A percentile compares a stretch with the other conserved stretches of the same genome.
These are phyloP conservation scores for Rhamphomyia laevipes DNA, from an alignment of 2,888 invertebrate species.

Conservation along the genomic window DNA sequence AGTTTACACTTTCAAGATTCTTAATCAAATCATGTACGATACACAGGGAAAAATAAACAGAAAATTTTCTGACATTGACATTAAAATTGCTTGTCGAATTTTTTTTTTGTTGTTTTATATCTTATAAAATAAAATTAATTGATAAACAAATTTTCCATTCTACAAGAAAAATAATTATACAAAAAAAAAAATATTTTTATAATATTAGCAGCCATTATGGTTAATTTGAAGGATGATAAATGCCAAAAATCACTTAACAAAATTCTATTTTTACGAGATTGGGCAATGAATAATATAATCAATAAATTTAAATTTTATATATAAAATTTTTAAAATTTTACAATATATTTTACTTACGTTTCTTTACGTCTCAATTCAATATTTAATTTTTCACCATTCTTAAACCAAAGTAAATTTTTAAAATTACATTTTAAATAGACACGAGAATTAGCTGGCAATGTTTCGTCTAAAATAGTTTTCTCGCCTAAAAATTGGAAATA, in stretches of 20 bases:
- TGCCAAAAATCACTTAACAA: no score
- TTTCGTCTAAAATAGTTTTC: slow-evolving; percentile 11
- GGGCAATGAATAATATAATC: not conserved
- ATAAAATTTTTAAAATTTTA: no score
- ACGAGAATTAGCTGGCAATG: slow-evolving; percentile 16
- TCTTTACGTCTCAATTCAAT: slow-evolving; percentile 13
- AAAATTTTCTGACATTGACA: no score
- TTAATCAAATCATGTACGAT: no score
- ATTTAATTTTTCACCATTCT: slow-evolving; percentile 15
- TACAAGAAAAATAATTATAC: no score
- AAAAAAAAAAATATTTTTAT: not conserved
- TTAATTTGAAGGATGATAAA: not conserved
- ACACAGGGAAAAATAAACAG: no score
- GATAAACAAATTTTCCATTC: no score
- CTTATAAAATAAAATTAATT: no score
- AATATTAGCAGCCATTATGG: no score
- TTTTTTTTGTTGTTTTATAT: no score
- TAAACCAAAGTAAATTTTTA: slow-evolving; percentile 18
- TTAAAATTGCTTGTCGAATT: no score
- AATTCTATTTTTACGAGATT: not conserved
- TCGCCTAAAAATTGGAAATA: slow-evolving; percentile 4
- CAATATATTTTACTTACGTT: slow-evolving; percentile 14
- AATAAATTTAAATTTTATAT: not conserved
- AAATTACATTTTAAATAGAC: slow-evolving; percentile 16
- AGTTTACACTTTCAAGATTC: no score